phyloP scores from a whole-genome alignment of 2,113 vertebrate genomes.

The Promerops cafer region DNA sequence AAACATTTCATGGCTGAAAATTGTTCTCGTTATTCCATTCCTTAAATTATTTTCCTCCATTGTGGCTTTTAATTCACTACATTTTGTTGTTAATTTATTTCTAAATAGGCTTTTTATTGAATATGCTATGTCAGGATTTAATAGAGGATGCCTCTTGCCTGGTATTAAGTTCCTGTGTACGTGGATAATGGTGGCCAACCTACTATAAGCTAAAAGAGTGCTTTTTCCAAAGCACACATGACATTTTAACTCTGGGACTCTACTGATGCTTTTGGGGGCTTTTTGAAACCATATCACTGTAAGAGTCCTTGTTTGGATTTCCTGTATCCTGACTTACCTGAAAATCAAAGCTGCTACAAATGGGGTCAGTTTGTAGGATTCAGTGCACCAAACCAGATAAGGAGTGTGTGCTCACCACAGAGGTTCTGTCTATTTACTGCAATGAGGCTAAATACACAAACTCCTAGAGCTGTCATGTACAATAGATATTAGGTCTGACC shows the following conservation, averaged over 20 bases:
- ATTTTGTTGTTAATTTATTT: conserved; percentile 68
- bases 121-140: conserved; percentile 37
- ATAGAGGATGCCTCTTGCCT: conserved; percentile 1
- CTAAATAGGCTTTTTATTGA: conserved; percentile 60
- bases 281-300: conserved; percentile 1
- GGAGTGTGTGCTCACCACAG: rapidly evolving
- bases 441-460: not conserved
- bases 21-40: conserved; percentile 46
- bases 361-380: conserved; percentile 6
- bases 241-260: not conserved
- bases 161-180: not conserved
- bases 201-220: not conserved
- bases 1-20: conserved; percentile 64
- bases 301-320: not conserved
- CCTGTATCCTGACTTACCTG: not conserved
- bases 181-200: not conserved
- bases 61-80: conserved; percentile 31
- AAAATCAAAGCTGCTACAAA: conserved; percentile 19
- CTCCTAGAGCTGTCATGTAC: not conserved
- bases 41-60: conserved; percentile 52
- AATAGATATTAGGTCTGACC: not conserved
- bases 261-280: not conserved
- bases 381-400: not conserved
- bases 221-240: not conserved
- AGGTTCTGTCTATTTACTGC: not conserved